phyloP scores from a whole-genome alignment of 1,140 invertebrate genomes.

The Rhagoletis pomonella region DNA sequence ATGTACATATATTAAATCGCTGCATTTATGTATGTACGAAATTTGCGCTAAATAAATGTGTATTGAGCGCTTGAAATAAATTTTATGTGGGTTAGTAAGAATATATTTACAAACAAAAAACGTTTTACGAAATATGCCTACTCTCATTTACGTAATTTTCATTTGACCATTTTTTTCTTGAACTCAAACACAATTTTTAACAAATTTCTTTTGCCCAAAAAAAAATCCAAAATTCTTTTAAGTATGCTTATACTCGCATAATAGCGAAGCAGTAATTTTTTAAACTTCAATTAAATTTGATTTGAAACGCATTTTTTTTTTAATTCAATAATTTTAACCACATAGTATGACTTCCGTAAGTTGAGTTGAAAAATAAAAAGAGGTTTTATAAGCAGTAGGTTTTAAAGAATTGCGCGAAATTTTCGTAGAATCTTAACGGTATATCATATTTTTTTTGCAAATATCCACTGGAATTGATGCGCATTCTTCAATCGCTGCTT shows the following conservation, averaged over 20 bases:
- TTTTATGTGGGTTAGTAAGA: not conserved
- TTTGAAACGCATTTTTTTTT: not conserved
- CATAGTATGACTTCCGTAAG: no score
- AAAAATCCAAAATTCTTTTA: no score
- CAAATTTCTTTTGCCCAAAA: not conserved
- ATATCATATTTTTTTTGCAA: not conserved
- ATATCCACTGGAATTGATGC: not conserved
- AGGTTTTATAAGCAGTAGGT: no score
- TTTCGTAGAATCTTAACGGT: constrained; percentile 35
- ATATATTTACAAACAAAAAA: constrained; percentile 36
- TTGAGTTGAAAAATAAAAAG: no score
- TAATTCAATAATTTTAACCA: not conserved
- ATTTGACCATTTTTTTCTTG: not conserved
- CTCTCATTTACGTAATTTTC: not conserved
- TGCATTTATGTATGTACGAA: not conserved
- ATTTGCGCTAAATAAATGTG: not conserved
- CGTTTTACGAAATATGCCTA: not conserved
- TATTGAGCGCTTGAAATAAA: not conserved
- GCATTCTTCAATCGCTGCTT: not conserved
- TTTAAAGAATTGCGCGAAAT: not conserved
- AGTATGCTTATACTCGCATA: no score
- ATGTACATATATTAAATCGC: not conserved
- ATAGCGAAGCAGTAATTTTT: not conserved
- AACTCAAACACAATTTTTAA: not conserved
- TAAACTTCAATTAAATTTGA: not conserved